Evolutionary conservation across 64 coral and sea anemone genomes (phyloP).

Genomic region (Stylophora pistillata): DNA sequence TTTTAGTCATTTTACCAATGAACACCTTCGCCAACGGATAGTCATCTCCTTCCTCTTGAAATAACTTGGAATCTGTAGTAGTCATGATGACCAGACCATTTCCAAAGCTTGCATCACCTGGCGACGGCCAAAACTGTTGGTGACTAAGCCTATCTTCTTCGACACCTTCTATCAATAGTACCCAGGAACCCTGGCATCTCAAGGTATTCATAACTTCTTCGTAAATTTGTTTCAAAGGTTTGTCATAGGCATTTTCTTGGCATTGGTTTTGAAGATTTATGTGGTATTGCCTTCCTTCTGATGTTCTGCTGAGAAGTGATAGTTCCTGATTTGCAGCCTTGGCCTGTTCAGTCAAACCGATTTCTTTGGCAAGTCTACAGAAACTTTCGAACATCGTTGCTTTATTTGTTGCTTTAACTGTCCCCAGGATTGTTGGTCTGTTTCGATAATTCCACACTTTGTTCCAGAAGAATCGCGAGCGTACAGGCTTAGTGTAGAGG

Average conservation of each 20-base stretch:
- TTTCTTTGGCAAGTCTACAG: constrained; percentile 8
- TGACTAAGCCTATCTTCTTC: not conserved
- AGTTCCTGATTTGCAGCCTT: constrained; percentile 4
- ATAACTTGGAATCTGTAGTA: not conserved
- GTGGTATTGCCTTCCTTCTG: constrained; percentile 3
- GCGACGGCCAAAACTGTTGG: not conserved
- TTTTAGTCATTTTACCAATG: not conserved
- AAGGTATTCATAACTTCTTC: not conserved
- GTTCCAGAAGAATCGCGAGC: too few relatives aligned
- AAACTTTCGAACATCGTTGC: not conserved
- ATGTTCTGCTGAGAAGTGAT: constrained; percentile 1
- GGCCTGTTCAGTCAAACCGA: not conserved
- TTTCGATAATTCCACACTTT: not conserved
- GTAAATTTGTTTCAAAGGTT: constrained; percentile 6
- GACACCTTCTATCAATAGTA: not conserved
- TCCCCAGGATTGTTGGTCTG: not conserved
- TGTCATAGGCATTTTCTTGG: not conserved
- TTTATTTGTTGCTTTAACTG: not conserved
- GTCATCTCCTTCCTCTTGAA: not conserved
- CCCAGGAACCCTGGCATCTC: not conserved
- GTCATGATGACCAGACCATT: constrained; percentile 24
- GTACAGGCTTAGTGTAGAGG: not conserved
- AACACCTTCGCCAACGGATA: not conserved
- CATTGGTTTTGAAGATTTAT: not conserved
- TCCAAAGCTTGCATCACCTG: not conserved